These are phyloP conservation scores for Syngnathus rostellatus DNA, from an alignment of 2,797 vertebrate species.

Conservation along the genomic window DNA sequence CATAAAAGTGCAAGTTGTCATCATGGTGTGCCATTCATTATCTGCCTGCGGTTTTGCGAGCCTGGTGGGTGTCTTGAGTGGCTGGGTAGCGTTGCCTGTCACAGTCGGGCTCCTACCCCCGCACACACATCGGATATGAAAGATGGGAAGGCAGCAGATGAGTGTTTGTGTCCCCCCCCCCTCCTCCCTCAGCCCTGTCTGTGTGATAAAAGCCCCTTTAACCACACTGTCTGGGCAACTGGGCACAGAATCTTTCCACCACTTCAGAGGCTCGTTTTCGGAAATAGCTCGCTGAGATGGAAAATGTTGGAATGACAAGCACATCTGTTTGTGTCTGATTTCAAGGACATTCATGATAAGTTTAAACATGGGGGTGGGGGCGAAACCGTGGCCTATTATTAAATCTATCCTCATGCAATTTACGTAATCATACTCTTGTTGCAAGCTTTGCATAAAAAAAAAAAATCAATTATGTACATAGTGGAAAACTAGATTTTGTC, in stretches of 20 bases:
- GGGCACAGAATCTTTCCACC: conserved; percentile 33
- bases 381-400: neutral
- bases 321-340: conserved; percentile 23
- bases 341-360: conserved; percentile 8
- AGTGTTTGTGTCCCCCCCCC: conserved; percentile 17
- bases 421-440: neutral
- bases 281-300: conserved; percentile 26
- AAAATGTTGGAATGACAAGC: conserved; percentile 15
- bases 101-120: conserved; percentile 26
- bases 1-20: conserved; percentile 65
- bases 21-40: conserved; percentile 58
- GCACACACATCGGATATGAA: conserved; percentile 17
- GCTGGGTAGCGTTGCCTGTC: conserved; percentile 44
- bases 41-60: conserved; percentile 40
- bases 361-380: neutral
- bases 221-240: conserved; percentile 46
- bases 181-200: conserved; percentile 17
- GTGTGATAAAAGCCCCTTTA: conserved; percentile 43
- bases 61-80: conserved; percentile 28
- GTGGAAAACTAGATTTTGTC: neutral
- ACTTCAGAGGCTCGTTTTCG: conserved; percentile 54
- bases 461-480: too few species aligned
- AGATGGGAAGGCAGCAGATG: conserved; percentile 36
- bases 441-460: too few species aligned
- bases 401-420: neutral